phyloP scores from a whole-genome alignment of 2,888 invertebrate species.

The Nephrotoma flavescens region DNA sequence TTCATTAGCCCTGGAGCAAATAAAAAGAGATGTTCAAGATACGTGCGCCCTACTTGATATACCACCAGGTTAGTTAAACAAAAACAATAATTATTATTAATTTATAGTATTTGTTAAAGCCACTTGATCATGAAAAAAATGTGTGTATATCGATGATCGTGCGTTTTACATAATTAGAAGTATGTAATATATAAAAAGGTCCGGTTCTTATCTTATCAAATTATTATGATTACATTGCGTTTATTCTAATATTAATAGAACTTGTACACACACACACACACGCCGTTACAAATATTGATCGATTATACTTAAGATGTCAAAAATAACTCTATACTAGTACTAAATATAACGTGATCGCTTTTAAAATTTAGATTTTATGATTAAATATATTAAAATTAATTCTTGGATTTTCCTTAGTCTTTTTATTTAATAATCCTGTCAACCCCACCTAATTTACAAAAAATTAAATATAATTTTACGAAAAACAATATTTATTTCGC shows the following conservation, averaged over 20 bases:
- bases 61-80: slow-evolving; percentile 59
- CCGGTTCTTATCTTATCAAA: background rate
- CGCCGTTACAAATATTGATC: background rate
- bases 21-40: slow-evolving; percentile 70
- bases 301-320: background rate
- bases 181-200: background rate
- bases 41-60: slow-evolving; percentile 76
- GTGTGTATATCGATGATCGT: background rate
- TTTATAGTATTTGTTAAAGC: background rate
- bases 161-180: background rate
- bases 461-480: background rate
- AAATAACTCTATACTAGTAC: background rate
- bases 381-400: background rate
- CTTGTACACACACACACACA: background rate
- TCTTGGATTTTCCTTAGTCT: background rate
- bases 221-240: background rate
- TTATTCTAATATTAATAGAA: background rate
- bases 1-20: slow-evolving; percentile 73
- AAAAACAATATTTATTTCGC: background rate
- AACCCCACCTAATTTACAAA: background rate
- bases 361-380: background rate
- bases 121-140: background rate
- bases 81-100: background rate
- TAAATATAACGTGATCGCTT: too few relatives aligned
- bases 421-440: background rate